Conservation (phyloP, 1,140 invertebrate species). For the Leguminivora glycinivorella region DNA sequence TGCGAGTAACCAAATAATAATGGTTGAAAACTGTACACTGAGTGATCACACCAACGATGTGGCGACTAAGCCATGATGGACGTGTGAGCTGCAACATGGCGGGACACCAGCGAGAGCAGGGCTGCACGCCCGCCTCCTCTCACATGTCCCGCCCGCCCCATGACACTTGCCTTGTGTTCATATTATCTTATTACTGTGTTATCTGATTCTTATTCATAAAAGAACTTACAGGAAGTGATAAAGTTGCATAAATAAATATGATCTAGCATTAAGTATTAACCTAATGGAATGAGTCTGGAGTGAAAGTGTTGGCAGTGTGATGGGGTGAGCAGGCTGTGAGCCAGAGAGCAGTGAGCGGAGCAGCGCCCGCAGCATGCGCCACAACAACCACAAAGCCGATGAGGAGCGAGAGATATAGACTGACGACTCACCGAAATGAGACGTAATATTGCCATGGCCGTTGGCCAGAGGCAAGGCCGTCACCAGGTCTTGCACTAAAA, state of each 20-base stretch:
- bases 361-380: slow-evolving; percentile 45
- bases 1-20: slow-evolving; percentile 62
- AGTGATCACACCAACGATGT: slow-evolving; percentile 71
- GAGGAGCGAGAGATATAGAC: slow-evolving; percentile 58
- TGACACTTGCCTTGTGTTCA: slow-evolving; percentile 16
- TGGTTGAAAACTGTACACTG: slow-evolving; percentile 67
- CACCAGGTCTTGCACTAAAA: slow-evolving; percentile 80
- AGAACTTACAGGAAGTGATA: slow-evolving; percentile 11
- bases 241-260: slow-evolving; percentile 13
- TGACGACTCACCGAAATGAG: slow-evolving; percentile 79
- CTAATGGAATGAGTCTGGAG: neutral
- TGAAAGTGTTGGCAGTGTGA: slow-evolving; percentile 20
- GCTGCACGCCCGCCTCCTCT: neutral
- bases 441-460: slow-evolving; percentile 77
- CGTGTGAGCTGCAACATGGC: slow-evolving; percentile 63
- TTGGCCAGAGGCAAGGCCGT: slow-evolving; percentile 78
- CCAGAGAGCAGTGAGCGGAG: slow-evolving; percentile 34
- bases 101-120: slow-evolving; percentile 54
- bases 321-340: slow-evolving; percentile 28
- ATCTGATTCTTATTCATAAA: slow-evolving; percentile 3
- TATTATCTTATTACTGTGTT: slow-evolving; percentile 11
- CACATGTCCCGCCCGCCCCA: slow-evolving; percentile 1
- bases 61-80: slow-evolving; percentile 72
- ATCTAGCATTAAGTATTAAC: slow-evolving; percentile 5
- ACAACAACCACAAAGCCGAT: slow-evolving; percentile 76